A percentile compares a stretch with the other conserved stretches of the same genome.
phyloP scores from a whole-genome alignment of 2,113 vertebrate species.

The Hydrochoerus hydrochaeris region DNA sequence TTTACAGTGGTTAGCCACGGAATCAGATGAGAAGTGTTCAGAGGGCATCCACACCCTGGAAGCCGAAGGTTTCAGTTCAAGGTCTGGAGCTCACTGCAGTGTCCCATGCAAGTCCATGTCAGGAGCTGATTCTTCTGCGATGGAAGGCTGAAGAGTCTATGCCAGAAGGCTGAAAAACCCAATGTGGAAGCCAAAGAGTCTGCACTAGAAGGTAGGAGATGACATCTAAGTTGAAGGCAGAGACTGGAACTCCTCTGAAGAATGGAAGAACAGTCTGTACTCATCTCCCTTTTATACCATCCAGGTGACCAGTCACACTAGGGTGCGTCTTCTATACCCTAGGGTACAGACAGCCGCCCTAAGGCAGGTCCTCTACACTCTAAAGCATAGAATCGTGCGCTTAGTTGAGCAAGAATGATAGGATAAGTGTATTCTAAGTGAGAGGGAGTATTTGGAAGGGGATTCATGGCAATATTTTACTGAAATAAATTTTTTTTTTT shows the following conservation, averaged over 20 bases:
- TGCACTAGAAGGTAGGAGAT: not conserved
- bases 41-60: not conserved
- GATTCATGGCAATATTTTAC: not conserved
- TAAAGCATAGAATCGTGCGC: not conserved
- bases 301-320: not conserved
- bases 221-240: not conserved
- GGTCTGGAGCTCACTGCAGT: not conserved
- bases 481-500: not conserved
- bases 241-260: not conserved
- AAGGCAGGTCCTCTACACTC: too few relatives aligned
- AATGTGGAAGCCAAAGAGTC: not conserved
- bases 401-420: not conserved
- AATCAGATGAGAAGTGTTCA: not conserved
- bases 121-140: not conserved
- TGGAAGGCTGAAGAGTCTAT: not conserved
- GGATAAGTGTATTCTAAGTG: not conserved
- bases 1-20: not conserved
- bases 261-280: not conserved
- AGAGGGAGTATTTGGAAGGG: not conserved
- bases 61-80: not conserved
- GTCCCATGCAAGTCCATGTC: not conserved
- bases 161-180: not conserved
- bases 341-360: not conserved
- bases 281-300: not conserved
- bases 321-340: not conserved